Conservation (phyloP, 2,113 vertebrate genomes). For the Myiopsitta monachus region DNA sequence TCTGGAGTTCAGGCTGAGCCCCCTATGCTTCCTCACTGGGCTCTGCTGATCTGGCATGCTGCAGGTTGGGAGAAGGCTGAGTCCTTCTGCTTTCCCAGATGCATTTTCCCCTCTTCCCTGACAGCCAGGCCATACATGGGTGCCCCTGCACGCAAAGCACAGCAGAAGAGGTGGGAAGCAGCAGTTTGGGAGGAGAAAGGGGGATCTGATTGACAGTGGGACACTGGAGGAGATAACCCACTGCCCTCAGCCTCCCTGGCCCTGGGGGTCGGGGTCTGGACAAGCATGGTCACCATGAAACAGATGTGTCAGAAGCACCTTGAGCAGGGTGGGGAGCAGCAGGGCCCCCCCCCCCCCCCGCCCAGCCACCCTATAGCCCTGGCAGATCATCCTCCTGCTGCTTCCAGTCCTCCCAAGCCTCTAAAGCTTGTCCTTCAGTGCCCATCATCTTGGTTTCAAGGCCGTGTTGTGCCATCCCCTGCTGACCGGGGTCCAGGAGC, state of each 20-base stretch:
- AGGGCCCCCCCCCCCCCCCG: not conserved
- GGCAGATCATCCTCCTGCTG: not conserved
- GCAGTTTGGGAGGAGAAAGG: not conserved
- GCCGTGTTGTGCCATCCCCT: not conserved
- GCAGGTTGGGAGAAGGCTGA: not conserved
- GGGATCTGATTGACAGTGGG: not conserved
- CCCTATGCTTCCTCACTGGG: not conserved
- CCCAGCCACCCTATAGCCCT: not conserved
- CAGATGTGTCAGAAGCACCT: not conserved
- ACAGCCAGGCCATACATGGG: not conserved
- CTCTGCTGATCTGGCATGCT: not conserved
- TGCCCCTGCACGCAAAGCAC: not conserved
- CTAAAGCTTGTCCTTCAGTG: too few relatives aligned
- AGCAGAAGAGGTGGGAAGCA: not conserved
- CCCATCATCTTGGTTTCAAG: fast-evolving
- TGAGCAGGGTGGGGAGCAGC: not conserved
- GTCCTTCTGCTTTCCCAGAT: not conserved
- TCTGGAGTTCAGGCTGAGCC: not conserved
- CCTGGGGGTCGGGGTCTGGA: not conserved
- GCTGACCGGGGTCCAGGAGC: fast-evolving
- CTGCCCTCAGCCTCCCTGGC: too few relatives aligned
- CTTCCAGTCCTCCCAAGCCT: not conserved
- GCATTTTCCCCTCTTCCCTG: not conserved
- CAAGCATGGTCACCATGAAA: not conserved
- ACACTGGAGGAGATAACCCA: not conserved